phyloP scores from a whole-genome alignment of 1,140 invertebrate species.

The Holotrichia oblita region DNA sequence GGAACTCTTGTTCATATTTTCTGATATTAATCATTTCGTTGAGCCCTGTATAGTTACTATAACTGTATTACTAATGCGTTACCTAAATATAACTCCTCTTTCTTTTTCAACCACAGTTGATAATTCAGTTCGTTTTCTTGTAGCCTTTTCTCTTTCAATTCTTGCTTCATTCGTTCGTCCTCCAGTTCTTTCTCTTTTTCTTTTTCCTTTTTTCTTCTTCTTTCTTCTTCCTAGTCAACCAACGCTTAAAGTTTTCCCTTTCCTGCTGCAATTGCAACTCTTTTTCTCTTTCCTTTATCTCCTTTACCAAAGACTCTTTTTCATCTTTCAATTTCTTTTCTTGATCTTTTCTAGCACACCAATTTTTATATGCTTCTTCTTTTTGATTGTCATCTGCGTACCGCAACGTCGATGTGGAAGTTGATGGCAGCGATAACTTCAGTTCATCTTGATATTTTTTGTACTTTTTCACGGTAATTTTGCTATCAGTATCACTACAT shows the following conservation, averaged over 20 bases:
- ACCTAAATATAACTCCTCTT: slow-evolving; percentile 65
- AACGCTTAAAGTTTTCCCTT: slow-evolving; percentile 56
- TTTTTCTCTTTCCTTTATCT: slow-evolving; percentile 48
- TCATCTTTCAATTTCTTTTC: slow-evolving; percentile 48
- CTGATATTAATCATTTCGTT: no score
- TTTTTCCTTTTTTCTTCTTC: slow-evolving; percentile 54
- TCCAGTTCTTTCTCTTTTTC: slow-evolving; percentile 54
- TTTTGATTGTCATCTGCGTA: slow-evolving; percentile 13
- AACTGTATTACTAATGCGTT: slow-evolving; percentile 29
- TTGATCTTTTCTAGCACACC: slow-evolving; percentile 53
- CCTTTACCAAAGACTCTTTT: slow-evolving; percentile 45
- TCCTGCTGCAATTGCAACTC: slow-evolving; percentile 47
- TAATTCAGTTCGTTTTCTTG: slow-evolving; percentile 63
- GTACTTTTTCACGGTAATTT: slow-evolving; percentile 34
- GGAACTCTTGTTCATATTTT: no score
- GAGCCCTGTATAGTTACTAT: no score
- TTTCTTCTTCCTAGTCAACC: slow-evolving; percentile 55
- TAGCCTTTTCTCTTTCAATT: slow-evolving; percentile 57
- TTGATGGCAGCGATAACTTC: slow-evolving; percentile 50
- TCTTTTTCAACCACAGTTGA: slow-evolving; percentile 64
- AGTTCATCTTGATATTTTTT: slow-evolving; percentile 45
- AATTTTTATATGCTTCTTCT: slow-evolving; percentile 50
- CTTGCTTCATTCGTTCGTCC: slow-evolving; percentile 54
- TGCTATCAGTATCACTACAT: slow-evolving; percentile 17
- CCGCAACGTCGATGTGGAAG: slow-evolving; percentile 44